These are phyloP conservation scores for Erannis defoliaria DNA, from an alignment of 2,888 invertebrate genomes.

Conservation along the genomic window DNA sequence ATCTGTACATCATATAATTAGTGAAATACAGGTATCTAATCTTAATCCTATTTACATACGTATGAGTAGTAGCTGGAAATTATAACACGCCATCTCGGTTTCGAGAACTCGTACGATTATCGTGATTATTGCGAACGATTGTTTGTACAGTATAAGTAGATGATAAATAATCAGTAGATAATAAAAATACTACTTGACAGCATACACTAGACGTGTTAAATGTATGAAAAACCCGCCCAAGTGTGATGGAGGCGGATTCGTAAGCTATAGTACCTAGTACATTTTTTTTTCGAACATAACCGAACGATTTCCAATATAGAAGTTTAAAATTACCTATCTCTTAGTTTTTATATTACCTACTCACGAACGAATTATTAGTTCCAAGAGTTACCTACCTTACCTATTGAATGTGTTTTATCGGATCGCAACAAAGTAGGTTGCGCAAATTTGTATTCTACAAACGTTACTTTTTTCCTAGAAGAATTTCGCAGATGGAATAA, in stretches of 20 bases:
- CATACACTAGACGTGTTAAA: neutral
- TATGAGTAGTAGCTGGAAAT: constrained; percentile 47
- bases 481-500: constrained; percentile 40
- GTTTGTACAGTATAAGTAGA: constrained; percentile 2
- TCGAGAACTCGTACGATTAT: constrained; percentile 40
- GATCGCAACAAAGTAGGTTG: constrained; percentile 15
- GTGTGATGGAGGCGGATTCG: too few relatives aligned
- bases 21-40: constrained; percentile 49
- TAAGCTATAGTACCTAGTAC: too few relatives aligned
- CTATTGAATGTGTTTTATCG: constrained; percentile 3
- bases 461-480: constrained; percentile 28
- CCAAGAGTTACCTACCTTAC: neutral
- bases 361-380: too few relatives aligned
- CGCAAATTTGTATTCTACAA: constrained; percentile 18
- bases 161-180: neutral
- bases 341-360: neutral
- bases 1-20: constrained; percentile 49
- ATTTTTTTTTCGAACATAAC: too few relatives aligned
- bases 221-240: too few relatives aligned
- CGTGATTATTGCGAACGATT: constrained; percentile 18
- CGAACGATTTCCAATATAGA: too few relatives aligned
- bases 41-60: constrained; percentile 49
- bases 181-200: neutral
- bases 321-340: too few relatives aligned
- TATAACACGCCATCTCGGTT: constrained; percentile 35